Evolutionary conservation across 2,888 invertebrate species (phyloP), one percentile per base, ranked within the genome.

Genomic region (Scaptomyza tumidula): DNA sequence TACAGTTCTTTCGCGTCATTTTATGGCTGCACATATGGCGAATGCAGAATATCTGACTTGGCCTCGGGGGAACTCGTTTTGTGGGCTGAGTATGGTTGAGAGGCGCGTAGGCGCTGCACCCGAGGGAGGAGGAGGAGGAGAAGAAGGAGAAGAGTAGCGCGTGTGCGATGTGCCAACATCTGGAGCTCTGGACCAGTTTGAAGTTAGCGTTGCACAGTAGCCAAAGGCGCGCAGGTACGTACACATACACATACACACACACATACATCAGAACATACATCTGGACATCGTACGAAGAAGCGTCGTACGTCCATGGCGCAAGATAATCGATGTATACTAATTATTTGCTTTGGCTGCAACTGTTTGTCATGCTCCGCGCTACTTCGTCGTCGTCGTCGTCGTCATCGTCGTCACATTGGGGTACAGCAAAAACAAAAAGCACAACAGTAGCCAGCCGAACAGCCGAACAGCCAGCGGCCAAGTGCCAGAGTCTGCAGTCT

Each of bases 381-480:
- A 62, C 56, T 44, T 68, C 35, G 41, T 16, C 56, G 41, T 55
- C 16, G 19, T 10, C 13, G 19, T 19, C 19, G 19, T 19, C 19
- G 41, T 55, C 16, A 14, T 19, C 19, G 19, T 19, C 19, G 41
- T 55, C 16, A 14, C 24, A 24, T 48, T 50, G 31, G 31, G 76
- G 88, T 88, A 88, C 84, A 84, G 83, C 88, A 83, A 83, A 71
- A 88, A 88, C 88, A 88, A 84, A 83, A 88, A 83, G 84, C 86
- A 41, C 59, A 60, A 57, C 78, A 64, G 76, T 78, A 70, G 70
- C 74, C 61, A 50, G 7, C 13, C 14, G 5, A 5, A 1, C 49
- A 13, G 5, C 13, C 49, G 5, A 19, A 6, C 33, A 50, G 19
- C 35, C 50, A 50, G 35, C 35, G 35, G 50, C 35, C 50, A 24